These are phyloP conservation scores for Varecia variegata DNA, from an alignment of 2,797 vertebrate genomes.

Conservation along the genomic window DNA sequence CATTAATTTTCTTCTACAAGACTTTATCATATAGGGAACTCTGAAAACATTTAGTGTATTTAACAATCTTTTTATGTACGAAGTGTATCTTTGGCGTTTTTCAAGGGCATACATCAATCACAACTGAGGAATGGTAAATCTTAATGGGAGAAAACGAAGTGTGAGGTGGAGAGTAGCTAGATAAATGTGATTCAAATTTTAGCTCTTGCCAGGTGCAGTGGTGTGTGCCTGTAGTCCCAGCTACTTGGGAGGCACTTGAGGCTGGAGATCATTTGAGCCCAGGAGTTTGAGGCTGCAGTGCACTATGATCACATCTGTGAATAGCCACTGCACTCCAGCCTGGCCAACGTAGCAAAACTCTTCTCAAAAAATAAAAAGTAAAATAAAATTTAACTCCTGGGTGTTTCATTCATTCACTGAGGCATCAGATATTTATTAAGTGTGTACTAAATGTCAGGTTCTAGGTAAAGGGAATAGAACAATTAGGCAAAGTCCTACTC, in stretches of 20 bases:
- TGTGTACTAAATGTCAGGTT: neutral
- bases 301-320: neutral
- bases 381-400: neutral
- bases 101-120: neutral
- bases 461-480: neutral
- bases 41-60: neutral
- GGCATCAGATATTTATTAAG: neutral
- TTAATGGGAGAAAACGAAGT: neutral
- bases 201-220: neutral
- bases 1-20: neutral
- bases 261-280: neutral
- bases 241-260: neutral
- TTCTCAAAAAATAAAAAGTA: neutral
- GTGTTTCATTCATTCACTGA: neutral
- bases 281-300: neutral
- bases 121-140: neutral
- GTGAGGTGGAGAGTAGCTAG: neutral
- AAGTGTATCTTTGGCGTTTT: neutral
- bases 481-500: neutral
- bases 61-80: neutral
- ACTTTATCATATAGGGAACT: neutral
- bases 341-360: neutral
- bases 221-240: neutral
- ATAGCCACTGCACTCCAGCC: neutral
- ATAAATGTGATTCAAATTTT: neutral